Evolutionary conservation across 30 jellyfish, hydroid and myxozoan species (phyloP).

Genomic region (Nemopilema nomurai): DNA sequence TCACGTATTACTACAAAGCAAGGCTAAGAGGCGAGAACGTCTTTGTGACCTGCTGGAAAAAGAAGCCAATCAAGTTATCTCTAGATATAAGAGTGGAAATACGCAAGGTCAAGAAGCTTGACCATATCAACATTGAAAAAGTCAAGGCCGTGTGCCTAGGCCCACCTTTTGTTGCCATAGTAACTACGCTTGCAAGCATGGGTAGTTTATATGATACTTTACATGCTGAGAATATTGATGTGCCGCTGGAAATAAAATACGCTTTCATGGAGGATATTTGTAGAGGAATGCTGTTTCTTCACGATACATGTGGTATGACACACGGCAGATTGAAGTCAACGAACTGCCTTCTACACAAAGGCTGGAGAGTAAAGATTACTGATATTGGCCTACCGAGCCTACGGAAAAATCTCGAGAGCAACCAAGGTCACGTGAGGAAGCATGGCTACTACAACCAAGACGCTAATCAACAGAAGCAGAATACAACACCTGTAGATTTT

Average conservation of each 20-base stretch:
- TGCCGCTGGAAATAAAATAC: conserved; percentile 83
- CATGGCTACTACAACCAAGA: not conserved
- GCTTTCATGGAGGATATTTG: conserved; percentile 90
- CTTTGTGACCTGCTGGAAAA: conserved; percentile 56
- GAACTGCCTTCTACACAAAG: conserved; percentile 87
- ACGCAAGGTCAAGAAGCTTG: conserved; percentile 47
- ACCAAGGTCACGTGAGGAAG: no score
- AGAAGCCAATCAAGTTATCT: conserved; percentile 75
- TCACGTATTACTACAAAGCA: conserved; percentile 56
- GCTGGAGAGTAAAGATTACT: conserved; percentile 88
- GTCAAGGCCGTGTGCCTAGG: conserved; percentile 75
- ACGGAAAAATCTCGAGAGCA: conserved; percentile 42
- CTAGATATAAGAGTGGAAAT: conserved; percentile 72
- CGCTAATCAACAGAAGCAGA: conserved; percentile 27
- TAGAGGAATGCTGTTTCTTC: conserved; percentile 87
- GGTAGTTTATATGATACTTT: conserved; percentile 88
- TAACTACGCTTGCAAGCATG: conserved; percentile 81
- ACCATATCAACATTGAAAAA: conserved; percentile 76
- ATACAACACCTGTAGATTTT: conserved; percentile 23
- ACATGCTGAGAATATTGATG: conserved; percentile 66
- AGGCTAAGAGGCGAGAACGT: conserved; percentile 47
- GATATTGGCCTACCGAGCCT: conserved; percentile 74
- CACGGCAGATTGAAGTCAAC: conserved; percentile 94
- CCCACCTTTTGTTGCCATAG: conserved; percentile 75
- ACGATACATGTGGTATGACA: conserved; percentile 58